Evolutionary conservation across 2,888 invertebrate species (phyloP).

Genomic region (Marasmarcha lunaedactyla): DNA sequence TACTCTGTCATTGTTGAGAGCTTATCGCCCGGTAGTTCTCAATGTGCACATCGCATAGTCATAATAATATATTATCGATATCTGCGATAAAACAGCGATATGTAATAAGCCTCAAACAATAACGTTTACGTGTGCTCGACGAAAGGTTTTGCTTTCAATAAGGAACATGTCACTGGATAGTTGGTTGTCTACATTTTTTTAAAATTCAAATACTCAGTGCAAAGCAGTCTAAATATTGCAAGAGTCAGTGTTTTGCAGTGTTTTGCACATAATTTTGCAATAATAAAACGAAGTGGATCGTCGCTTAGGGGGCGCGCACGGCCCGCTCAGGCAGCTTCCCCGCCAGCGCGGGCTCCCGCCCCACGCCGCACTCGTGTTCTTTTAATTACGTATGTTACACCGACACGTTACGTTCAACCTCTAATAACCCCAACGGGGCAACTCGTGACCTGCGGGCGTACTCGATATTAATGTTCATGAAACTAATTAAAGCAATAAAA

Average conservation of each 20-base stretch:
- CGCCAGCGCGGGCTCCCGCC: constrained; percentile 25
- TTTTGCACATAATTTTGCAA: constrained; percentile 69
- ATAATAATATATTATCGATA: constrained; percentile 44
- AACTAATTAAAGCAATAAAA: too few relatives aligned
- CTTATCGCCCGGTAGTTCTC: constrained; percentile 64
- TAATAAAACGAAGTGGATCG: constrained; percentile 56
- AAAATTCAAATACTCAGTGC: constrained; percentile 43
- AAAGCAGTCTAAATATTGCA: constrained; percentile 57
- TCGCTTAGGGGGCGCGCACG: constrained; percentile 29
- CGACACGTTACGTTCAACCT: constrained; percentile 2
- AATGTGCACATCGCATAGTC: constrained; percentile 53
- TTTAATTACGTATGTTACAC: not conserved
- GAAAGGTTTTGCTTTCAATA: constrained; percentile 52
- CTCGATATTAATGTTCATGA: too few relatives aligned
- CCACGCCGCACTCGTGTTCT: constrained; percentile 2
- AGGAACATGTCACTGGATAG: constrained; percentile 52
- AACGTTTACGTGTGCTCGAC: constrained; percentile 54
- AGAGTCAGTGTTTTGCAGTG: constrained; percentile 59
- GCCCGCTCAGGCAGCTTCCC: constrained; percentile 41
- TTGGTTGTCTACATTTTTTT: constrained; percentile 58
- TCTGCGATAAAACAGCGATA: constrained; percentile 41
- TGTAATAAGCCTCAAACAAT: constrained; percentile 62
- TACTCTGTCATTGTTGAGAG: constrained; percentile 67
- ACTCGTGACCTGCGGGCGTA: not conserved
- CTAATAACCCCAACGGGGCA: not conserved